Conservation (phyloP, 1,140 invertebrate genomes). For the Semibalanus balanoides region DNA sequence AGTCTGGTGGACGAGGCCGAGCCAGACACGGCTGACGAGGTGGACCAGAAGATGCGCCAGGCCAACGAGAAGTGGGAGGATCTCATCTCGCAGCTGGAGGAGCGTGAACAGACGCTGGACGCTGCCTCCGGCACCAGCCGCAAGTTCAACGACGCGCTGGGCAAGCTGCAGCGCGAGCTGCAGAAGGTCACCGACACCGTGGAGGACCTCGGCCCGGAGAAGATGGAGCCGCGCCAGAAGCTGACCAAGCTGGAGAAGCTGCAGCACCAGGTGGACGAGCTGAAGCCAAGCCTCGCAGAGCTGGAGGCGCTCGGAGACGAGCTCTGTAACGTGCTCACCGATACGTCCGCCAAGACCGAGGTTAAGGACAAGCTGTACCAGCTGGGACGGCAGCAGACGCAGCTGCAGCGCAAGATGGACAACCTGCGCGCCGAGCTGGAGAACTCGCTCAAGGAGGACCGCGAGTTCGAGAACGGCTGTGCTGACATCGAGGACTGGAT, state of each 20-base stretch:
- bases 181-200: slow-evolving; percentile 71
- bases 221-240: slow-evolving; percentile 68
- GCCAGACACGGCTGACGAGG: neutral
- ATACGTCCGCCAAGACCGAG: slow-evolving; percentile 74
- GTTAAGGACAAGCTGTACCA: slow-evolving; percentile 73
- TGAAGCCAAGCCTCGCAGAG: slow-evolving; percentile 69
- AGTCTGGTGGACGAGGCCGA: neutral
- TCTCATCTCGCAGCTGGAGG: slow-evolving; percentile 57
- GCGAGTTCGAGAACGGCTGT: slow-evolving; percentile 73
- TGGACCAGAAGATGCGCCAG: slow-evolving; percentile 16
- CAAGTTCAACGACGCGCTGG: slow-evolving; percentile 75
- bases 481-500: slow-evolving; percentile 78
- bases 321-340: slow-evolving; percentile 73
- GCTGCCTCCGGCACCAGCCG: slow-evolving; percentile 74
- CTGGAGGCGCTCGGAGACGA: slow-evolving; percentile 71
- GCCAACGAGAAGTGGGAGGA: slow-evolving; percentile 55
- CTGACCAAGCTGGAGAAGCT: slow-evolving; percentile 64
- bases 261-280: slow-evolving; percentile 71
- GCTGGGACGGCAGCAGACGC: slow-evolving; percentile 65
- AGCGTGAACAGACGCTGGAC: slow-evolving; percentile 64
- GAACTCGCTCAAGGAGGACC: slow-evolving; percentile 49
- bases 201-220: slow-evolving; percentile 59
- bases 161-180: slow-evolving; percentile 59
- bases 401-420: slow-evolving; percentile 74
- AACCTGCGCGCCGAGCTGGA: slow-evolving; percentile 80